Percentiles rank a stretch among this genome's conserved stretches.
phyloP scores from a whole-genome alignment of 2,888 invertebrate species.

The Sphinx pinastri region DNA sequence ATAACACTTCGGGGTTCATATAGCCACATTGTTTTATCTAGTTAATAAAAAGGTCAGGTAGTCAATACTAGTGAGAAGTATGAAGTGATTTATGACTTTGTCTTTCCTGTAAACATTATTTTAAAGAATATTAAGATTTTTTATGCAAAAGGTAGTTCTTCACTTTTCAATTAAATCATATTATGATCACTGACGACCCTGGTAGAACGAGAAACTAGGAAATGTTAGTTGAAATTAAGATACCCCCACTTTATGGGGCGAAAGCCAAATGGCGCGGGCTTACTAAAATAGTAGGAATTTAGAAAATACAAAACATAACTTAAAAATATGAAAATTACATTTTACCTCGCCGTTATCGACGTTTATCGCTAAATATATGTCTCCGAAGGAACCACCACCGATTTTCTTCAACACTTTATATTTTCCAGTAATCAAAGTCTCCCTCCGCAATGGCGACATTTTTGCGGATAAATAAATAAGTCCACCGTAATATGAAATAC shows the following conservation, averaged over 20 bases:
- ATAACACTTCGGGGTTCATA: too few relatives aligned
- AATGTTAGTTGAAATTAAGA: conserved; percentile 36
- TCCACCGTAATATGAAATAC: conserved; percentile 47
- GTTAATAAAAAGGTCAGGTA: too few relatives aligned
- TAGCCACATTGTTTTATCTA: too few relatives aligned
- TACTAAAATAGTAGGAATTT: conserved; percentile 38
- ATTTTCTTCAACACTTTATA: conserved; percentile 98
- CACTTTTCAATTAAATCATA: conserved; percentile 38
- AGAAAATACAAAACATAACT: conserved; percentile 5
- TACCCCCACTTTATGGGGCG: conserved; percentile 44
- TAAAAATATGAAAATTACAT: conserved; percentile 28
- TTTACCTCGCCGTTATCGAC: conserved; percentile 94
- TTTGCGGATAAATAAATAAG: conserved; percentile 38
- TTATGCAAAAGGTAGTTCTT: not conserved
- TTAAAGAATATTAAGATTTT: too few relatives aligned
- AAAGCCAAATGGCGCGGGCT: conserved; percentile 47
- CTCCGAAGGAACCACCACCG: conserved; percentile 99
- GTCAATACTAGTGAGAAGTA: too few relatives aligned
- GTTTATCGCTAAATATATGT: conserved; percentile 98
- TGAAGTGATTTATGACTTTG: too few relatives aligned
- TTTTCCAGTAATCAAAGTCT: conserved; percentile 95
- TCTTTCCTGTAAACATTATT: too few relatives aligned
- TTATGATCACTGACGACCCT: conserved; percentile 48
- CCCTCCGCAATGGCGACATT: conserved; percentile 71
- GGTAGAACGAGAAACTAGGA: conserved; percentile 45